These are phyloP conservation scores for Apteryx owenii DNA, from an alignment of 2,113 vertebrate species.

Conservation along the genomic window DNA sequence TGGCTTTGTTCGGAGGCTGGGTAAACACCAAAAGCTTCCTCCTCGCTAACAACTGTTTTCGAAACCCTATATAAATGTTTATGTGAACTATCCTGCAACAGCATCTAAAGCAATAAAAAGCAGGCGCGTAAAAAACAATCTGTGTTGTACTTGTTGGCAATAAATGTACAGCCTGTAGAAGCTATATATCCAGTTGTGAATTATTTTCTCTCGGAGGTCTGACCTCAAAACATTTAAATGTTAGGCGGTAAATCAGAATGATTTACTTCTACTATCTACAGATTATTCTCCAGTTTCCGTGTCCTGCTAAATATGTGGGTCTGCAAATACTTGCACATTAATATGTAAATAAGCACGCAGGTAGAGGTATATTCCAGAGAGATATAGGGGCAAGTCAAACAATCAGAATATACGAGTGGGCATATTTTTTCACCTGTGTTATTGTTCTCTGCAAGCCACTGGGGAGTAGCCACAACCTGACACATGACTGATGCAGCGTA, in stretches of 20 bases:
- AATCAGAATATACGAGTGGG: slow-evolving; percentile 61
- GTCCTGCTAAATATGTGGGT: slow-evolving; percentile 57
- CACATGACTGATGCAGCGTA: slow-evolving; percentile 47
- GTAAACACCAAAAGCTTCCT: slow-evolving; percentile 83
- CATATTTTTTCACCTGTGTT: slow-evolving; percentile 64
- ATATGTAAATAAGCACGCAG: slow-evolving; percentile 68
- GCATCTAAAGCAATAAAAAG: slow-evolving; percentile 72
- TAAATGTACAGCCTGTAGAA: slow-evolving; percentile 70
- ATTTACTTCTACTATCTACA: slow-evolving; percentile 61
- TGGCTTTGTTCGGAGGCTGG: slow-evolving; percentile 84
- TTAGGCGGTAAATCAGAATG: slow-evolving; percentile 77
- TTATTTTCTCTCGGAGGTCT: slow-evolving; percentile 74
- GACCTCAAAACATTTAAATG: slow-evolving; percentile 81
- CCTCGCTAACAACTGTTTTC: slow-evolving; percentile 84
- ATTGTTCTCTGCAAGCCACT: slow-evolving; percentile 55
- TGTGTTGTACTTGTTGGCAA: slow-evolving; percentile 59
- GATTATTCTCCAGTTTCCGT: slow-evolving; percentile 53
- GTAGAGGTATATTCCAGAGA: slow-evolving; percentile 43
- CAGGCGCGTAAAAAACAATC: slow-evolving; percentile 63
- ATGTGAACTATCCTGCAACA: slow-evolving; percentile 73
- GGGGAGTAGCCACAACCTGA: slow-evolving; percentile 49
- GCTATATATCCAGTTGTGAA: slow-evolving; percentile 73
- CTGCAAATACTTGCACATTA: slow-evolving; percentile 63
- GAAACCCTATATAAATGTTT: slow-evolving; percentile 84
- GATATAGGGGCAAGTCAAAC: slow-evolving; percentile 43